Evolutionary conservation across 2,888 invertebrate genomes (phyloP).

Genomic region (Tachina grossa): DNA sequence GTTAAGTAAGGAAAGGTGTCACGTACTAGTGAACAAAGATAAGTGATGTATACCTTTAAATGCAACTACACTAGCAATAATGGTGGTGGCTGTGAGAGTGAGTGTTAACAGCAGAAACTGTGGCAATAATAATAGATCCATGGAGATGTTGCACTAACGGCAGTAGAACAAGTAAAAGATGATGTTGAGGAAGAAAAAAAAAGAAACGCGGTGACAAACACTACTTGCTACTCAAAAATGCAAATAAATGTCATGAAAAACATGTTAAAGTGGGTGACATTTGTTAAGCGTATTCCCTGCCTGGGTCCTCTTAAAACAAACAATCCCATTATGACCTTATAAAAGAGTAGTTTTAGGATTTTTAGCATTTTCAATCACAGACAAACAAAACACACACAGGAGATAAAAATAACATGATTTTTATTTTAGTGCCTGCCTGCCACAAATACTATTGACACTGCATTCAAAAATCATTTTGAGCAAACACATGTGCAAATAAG

Average conservation of each 20-base stretch:
- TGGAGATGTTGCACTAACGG: slow-evolving; percentile 1
- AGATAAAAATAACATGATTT: slow-evolving; percentile 45
- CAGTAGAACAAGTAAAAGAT: slow-evolving; percentile 36
- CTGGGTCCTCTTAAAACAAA: not conserved
- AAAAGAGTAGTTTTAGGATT: slow-evolving; percentile 52
- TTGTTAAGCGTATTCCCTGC: slow-evolving; percentile 14
- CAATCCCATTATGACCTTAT: slow-evolving; percentile 47
- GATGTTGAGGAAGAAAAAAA: not conserved
- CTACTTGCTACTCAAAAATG: slow-evolving; percentile 61
- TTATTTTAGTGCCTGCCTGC: slow-evolving; percentile 53
- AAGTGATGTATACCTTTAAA: slow-evolving; percentile 62
- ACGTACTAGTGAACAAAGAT: slow-evolving; percentile 64
- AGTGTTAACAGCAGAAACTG: slow-evolving; percentile 14
- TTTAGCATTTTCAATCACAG: slow-evolving; percentile 3
- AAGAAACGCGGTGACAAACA: slow-evolving; percentile 43
- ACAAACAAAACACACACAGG: slow-evolving; percentile 17
- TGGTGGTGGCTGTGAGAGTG: not conserved
- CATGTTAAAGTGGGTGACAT: slow-evolving; percentile 67
- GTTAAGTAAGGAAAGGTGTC: slow-evolving; percentile 71
- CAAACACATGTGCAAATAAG: slow-evolving; percentile 36
- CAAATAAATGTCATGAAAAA: slow-evolving; percentile 69
- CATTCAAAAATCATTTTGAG: slow-evolving; percentile 49
- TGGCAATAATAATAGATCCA: slow-evolving; percentile 42
- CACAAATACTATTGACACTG: slow-evolving; percentile 62
- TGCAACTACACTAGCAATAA: slow-evolving; percentile 8